These are phyloP conservation scores for Hydractinia symbiolongicarpus DNA, from an alignment of 30 jellyfish, hydroid and myxozoan genomes.

Conservation along the genomic window DNA sequence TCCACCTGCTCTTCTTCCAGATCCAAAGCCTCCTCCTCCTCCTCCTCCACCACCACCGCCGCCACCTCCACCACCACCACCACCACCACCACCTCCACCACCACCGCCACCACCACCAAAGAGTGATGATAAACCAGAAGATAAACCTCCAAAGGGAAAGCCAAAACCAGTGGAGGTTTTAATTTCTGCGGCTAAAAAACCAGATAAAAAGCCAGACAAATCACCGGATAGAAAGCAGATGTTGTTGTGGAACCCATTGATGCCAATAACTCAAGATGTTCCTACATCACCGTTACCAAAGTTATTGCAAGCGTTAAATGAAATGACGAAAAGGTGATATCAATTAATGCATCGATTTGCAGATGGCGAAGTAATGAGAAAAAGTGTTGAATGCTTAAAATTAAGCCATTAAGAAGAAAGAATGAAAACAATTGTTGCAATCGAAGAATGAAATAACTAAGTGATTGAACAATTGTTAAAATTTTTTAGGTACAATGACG, in stretches of 20 bases:
- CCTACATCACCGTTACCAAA: slow-evolving; percentile 11
- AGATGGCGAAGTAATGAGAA: no score
- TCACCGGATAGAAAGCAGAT: not conserved
- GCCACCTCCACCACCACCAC: slow-evolving; percentile 8
- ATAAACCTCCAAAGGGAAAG: no score
- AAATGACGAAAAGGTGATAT: not conserved
- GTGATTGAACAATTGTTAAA: no score
- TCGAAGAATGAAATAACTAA: no score
- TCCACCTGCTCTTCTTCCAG: not conserved
- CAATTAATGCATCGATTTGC: not conserved
- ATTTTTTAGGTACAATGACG: no score
- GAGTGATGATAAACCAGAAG: not conserved
- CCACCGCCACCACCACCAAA: not conserved
- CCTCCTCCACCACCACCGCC: slow-evolving; percentile 6
- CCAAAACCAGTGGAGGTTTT: no score
- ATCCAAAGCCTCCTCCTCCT: slow-evolving; percentile 10
- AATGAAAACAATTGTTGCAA: no score
- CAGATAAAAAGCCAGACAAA: no score
- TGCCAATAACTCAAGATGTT: not conserved
- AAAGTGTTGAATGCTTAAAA: no score
- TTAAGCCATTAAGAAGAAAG: no score
- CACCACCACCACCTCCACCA: slow-evolving; percentile 4
- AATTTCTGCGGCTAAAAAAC: no score
- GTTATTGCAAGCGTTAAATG: not conserved
- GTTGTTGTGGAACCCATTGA: not conserved